Conservation (phyloP, 2,797 vertebrate species). For the Neostethus bicornis region DNA sequence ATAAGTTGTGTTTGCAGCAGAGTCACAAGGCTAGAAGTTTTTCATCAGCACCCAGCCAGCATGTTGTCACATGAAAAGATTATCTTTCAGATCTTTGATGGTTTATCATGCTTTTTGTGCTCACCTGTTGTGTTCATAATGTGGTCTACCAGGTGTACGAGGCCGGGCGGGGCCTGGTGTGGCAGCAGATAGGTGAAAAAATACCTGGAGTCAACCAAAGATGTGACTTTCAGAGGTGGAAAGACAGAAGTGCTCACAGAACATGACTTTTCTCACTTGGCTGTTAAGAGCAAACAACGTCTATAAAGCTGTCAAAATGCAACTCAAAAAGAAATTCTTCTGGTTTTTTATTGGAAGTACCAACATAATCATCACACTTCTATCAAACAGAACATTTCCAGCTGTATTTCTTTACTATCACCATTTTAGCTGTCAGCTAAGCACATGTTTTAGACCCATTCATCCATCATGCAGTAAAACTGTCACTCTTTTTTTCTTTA, state of each 20-base stretch:
- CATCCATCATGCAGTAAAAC: conserved; percentile 38
- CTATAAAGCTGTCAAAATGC: conserved; percentile 64
- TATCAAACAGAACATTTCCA: conserved; percentile 35
- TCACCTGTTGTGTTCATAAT: conserved; percentile 91
- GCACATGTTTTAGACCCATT: conserved; percentile 43
- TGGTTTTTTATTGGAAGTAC: conserved; percentile 10
- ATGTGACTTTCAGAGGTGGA: conserved; percentile 45
- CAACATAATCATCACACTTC: conserved; percentile 45
- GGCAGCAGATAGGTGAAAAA: conserved; percentile 95
- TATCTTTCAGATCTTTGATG: conserved; percentile 49
- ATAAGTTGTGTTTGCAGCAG: conserved; percentile 36
- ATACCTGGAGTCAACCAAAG: conserved; percentile 80
- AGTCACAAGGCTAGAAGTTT: conserved; percentile 35
- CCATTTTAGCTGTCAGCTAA: conserved; percentile 41
- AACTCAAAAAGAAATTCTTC: conserved; percentile 20
- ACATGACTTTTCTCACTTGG: conserved; percentile 50
- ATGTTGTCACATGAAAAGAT: conserved; percentile 59
- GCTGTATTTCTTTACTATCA: conserved; percentile 29
- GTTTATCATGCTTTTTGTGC: conserved; percentile 53
- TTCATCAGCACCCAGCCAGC: conserved; percentile 49
- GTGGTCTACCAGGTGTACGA: conserved; percentile 84
- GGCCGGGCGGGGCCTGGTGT: conserved; percentile 84
- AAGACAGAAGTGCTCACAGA: conserved; percentile 48
- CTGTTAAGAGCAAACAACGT: conserved; percentile 55
- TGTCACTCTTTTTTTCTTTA: conserved; percentile 61